Base-by-base conservation (phyloP, 2,888 invertebrate species). In the Thera obeliscata region DNA sequence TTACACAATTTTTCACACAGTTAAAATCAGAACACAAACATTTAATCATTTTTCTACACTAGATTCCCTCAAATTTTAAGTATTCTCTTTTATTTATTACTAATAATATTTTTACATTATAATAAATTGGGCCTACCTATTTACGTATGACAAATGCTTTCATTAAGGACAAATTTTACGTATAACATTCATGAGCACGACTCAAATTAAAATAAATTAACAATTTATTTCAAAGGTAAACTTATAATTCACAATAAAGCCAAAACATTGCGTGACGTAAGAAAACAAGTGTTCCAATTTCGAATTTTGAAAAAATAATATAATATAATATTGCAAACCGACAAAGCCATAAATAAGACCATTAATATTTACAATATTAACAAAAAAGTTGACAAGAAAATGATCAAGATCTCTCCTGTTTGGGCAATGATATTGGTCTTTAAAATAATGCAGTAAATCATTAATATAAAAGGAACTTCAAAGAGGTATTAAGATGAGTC, bases 61-160 rank as follows among this genome's bases (percentile, higher is more conserved):
- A 92, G 84, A 87, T 81, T 87, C 86, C 89, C 84, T 87, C 87
- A 80, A 86, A 81, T 81, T 86, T 91, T 90, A 91, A 90, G 90
- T 91, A 89, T 87, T 89, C 86, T 88, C 90, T 85, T 78, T 86
- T 85, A 85, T 86, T 87, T 81, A 81, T 86, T 88, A 86, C 87
- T 89, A 87, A 84, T 81, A 83, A 87, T 89, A 91, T 93, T 87
- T 83, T 84, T 91, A 91, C 88, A 90, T 89, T 91, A 91, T 82
- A 89, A 88, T 91, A 90, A 92, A 91, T 93, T 93, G 91, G 88
- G 90, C 90, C 93, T 93, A 93, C 86, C 93, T 93, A 87, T 86
- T 92, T 91, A 93, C 90, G 92, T 91, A 92, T 92, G 89, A 89
- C 88, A 90, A 90, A 90, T 90, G 89, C 85, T 91, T 75, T 89